A percentile compares a stretch with the other conserved stretches of the same genome.
Conservation (phyloP, 2,797 vertebrate genomes). For the Zalophus californianus region DNA sequence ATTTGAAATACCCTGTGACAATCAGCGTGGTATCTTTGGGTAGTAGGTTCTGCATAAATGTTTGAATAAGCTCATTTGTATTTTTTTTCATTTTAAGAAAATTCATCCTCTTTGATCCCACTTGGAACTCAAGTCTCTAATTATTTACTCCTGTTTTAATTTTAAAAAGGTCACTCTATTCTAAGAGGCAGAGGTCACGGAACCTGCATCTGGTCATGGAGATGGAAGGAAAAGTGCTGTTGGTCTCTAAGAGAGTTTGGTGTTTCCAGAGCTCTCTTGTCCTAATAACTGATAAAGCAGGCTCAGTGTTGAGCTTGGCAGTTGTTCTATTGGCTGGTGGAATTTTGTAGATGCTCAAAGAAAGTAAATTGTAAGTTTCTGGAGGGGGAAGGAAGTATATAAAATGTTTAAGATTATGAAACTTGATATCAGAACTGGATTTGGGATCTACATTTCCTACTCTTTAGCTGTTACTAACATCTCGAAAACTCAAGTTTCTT, state of each 20-base stretch:
- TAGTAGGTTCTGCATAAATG: neutral
- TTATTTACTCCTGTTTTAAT: neutral
- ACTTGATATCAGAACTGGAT: neutral
- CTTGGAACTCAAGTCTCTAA: neutral
- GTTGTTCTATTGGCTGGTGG: neutral
- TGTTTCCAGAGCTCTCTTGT: neutral
- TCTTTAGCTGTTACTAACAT: neutral
- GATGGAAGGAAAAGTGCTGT: neutral
- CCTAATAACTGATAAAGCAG: neutral
- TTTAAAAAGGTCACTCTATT: neutral
- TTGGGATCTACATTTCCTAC: neutral
- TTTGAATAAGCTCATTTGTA: conserved; percentile 26
- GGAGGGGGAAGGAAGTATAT: neutral
- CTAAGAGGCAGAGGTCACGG: neutral
- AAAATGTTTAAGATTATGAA: neutral
- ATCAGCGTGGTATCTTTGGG: neutral
- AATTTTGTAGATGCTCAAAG: neutral
- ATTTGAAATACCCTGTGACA: neutral
- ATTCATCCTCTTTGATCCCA: neutral
- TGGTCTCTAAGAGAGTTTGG: neutral
- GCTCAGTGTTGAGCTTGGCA: neutral
- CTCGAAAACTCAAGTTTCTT: conserved; percentile 4
- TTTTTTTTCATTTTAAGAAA: neutral
- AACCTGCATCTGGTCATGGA: neutral
- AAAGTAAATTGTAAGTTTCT: neutral